Evolutionary conservation across 2,797 vertebrate genomes (phyloP), one percentile per base, ranked within the genome.

Genomic region (Brachyrhaphis roseni): DNA sequence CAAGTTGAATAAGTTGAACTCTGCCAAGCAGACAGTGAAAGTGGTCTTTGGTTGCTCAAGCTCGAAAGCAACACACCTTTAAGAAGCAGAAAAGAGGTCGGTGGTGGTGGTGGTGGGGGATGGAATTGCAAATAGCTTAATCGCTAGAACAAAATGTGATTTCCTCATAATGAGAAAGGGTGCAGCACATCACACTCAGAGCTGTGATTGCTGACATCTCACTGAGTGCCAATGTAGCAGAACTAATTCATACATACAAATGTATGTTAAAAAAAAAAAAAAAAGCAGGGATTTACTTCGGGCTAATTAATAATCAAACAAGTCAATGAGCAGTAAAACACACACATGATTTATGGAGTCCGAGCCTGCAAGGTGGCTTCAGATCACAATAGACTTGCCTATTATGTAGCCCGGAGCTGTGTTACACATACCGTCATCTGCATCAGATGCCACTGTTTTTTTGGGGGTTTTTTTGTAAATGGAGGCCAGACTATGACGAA

Each of bases 221-320:
- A 90, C 86, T 93, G 92, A 85, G 77, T 88, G 80, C 82, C 53
- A 81, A 92, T 93, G 91, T 88, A 87, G 93, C 93, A 91, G 90
- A 93, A 94, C 92, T 93, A 92, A 94, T 92, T 92, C 88, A 89
- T 77, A 89, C 87, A 86, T 86, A 90, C 88, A 91, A 90, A 91
- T 91, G 80, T 90, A 91, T 80, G 89, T 82, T 46, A 77, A 82
- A 87, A 87, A 86, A 87, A 88, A 86, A 20, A 6, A 72, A 3
- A 49, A 5, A 49, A 49, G 49, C 28, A 51, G 72, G 78, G 83
- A 82, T 89, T 91, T 83, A 90, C 88, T 89, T 70, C 78, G 81
- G 90, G 88, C 88, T 91, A 90, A 94, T 94, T 92, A 90, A 91
- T 93, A 91, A 91, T 92, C 88, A 94, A 93, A 91, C 89, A 93